phyloP scores from a whole-genome alignment of 2,888 invertebrate genomes.

The Agriopis leucophaearia region DNA sequence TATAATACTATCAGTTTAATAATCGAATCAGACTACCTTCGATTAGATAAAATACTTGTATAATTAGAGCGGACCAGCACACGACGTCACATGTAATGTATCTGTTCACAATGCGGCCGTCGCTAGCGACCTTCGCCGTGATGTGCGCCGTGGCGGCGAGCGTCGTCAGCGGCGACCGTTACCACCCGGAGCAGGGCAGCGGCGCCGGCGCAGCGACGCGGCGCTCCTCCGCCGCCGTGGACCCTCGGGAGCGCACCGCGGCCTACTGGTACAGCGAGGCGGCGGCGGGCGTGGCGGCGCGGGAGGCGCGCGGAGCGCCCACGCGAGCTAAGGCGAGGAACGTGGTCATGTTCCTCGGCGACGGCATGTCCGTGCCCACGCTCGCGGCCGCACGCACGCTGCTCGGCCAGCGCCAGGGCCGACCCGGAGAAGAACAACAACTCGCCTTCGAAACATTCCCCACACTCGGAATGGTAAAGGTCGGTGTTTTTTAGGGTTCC shows the following conservation, averaged over 20 bases:
- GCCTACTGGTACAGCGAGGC: conserved; percentile 44
- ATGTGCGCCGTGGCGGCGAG: conserved; percentile 8
- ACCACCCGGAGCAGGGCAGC: conserved; percentile 6
- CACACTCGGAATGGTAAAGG: conserved; percentile 73
- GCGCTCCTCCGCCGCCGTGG: conserved; percentile 12
- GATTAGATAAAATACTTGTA: conserved; percentile 21
- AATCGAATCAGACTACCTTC: not conserved
- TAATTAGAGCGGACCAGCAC: conserved; percentile 2
- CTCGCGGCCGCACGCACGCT: conserved; percentile 87
- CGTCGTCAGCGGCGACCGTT: conserved; percentile 12
- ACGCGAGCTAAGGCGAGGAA: conserved; percentile 72
- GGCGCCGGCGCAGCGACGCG: conserved; percentile 8
- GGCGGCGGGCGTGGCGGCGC: conserved; percentile 41
- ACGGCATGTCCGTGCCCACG: conserved; percentile 90
- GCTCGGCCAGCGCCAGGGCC: conserved; percentile 82
- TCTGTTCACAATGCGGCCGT: conserved; percentile 7
- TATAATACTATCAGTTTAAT: not conserved
- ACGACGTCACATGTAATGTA: conserved; percentile 1
- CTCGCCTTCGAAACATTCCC: conserved; percentile 88
- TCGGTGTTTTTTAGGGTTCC: conserved; percentile 6
- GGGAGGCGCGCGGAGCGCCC: conserved; percentile 41
- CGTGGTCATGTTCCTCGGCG: conserved; percentile 89
- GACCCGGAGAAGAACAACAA: conserved; percentile 84
- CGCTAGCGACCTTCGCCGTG: conserved; percentile 5
- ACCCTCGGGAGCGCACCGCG: conserved; percentile 32